Conservation (phyloP, 2,888 invertebrate genomes). For the Julus scandinavius region DNA sequence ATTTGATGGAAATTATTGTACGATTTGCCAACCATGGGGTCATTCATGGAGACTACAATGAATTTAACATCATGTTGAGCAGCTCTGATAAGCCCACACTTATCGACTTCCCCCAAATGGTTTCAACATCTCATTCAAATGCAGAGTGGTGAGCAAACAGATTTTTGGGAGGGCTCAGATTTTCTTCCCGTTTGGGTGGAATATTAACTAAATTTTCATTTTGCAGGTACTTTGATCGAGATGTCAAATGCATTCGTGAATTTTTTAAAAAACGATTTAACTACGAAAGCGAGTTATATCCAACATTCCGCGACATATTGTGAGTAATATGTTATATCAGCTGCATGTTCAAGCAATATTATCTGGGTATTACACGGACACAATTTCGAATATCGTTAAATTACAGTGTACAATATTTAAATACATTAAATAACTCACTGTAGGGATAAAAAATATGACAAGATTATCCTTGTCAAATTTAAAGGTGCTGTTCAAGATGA, state of each 20-base stretch:
- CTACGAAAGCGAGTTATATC: constrained; percentile 85
- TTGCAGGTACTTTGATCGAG: constrained; percentile 88
- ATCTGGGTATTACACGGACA: background rate
- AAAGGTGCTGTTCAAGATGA: no score
- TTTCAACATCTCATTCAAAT: constrained; percentile 91
- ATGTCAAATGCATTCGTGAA: constrained; percentile 89
- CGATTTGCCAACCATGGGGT: constrained; percentile 92
- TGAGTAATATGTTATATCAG: constrained; percentile 64
- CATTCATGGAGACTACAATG: constrained; percentile 99
- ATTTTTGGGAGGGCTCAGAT: background rate
- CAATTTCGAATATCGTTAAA: no score
- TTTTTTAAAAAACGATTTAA: constrained; percentile 91
- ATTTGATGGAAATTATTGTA: constrained; percentile 92
- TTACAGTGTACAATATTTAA: no score
- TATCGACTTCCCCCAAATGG: constrained; percentile 99
- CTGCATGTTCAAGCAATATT: background rate
- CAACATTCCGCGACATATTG: constrained; percentile 77
- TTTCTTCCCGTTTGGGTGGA: background rate
- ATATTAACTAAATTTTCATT: constrained; percentile 56
- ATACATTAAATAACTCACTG: no score
- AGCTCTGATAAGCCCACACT: constrained; percentile 82
- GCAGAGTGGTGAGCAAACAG: constrained; percentile 77
- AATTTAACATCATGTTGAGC: constrained; percentile 94
- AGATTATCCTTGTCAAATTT: no score
- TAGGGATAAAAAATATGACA: no score